Conservation (phyloP, 2,797 vertebrate genomes). For the Jordanella pulchra region DNA sequence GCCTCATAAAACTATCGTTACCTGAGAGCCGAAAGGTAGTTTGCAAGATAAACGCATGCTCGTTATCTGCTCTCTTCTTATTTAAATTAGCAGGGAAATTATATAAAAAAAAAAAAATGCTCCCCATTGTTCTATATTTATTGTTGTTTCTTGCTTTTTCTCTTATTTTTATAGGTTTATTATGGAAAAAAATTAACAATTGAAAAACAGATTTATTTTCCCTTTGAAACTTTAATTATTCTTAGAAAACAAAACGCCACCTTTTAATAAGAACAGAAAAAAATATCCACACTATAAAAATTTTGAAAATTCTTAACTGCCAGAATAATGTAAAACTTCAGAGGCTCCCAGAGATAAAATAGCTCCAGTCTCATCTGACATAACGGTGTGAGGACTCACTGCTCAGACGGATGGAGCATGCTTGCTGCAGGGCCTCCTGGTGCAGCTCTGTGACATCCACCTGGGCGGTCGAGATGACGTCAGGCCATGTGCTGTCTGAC, state of each 20-base stretch:
- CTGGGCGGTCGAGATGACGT: slow-evolving; percentile 83
- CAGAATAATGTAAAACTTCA: background rate
- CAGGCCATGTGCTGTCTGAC: slow-evolving; percentile 87
- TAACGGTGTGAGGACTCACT: slow-evolving; percentile 75
- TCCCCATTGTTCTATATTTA: background rate
- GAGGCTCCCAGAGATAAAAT: background rate
- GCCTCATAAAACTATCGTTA: too few species aligned
- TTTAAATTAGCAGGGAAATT: too few species aligned
- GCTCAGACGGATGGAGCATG: slow-evolving; percentile 82
- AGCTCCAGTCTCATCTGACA: background rate
- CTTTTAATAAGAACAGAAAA: background rate
- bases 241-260: background rate
- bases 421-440: slow-evolving; percentile 78
- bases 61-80: too few species aligned
- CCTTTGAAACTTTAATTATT: background rate
- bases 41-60: too few species aligned
- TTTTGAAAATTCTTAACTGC: too few species aligned
- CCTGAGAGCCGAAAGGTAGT: too few species aligned
- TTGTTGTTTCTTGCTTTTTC: background rate
- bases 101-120: too few species aligned
- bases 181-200: slow-evolving; percentile 15
- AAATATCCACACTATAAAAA: too few species aligned
- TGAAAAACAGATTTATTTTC: background rate
- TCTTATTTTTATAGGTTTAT: background rate
- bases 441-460: slow-evolving; percentile 83